Base-by-base conservation (phyloP, 2,797 vertebrate species). In the Siniperca undulata region DNA sequence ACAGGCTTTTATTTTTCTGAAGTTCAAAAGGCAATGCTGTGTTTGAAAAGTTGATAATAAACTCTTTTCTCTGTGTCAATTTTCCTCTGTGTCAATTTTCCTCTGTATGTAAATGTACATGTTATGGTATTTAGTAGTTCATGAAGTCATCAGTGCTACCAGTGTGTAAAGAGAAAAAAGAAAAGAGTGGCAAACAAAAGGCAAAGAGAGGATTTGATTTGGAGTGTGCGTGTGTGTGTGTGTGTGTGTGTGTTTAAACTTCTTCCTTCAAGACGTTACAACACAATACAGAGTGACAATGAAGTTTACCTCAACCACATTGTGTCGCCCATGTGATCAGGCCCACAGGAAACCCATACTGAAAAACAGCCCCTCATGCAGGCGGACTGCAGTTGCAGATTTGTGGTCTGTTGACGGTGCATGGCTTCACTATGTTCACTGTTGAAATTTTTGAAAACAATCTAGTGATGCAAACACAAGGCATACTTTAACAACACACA, bases 311-410 rank as follows among this genome's bases (percentile, higher is more conserved):
- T 30, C 11, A 55, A 42, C 17, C 19, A 5, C 27, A 58, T 1
- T 14, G 13, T 34, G 62, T n/a, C 4, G 8, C 19, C 16, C n/a
- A 40, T 59, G 42, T 77, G 75, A 70, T 61, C 58, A 61, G 44
- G 20, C 7, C 19, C 22, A 75, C 72, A 81, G 58, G 79, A 81
- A 81, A 70, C 42, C 65, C 65, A 75, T 40, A 40, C 0, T 58
- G 16, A 27, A 46, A 73, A 53, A 46, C 8, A 40, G 40, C 22
- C 27, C 60, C 50, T 70, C 5, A 4, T 66, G 46, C 70, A 58
- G 16, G 17, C 22, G 0, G 61, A 42, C 75, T 40, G 27, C 24
- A 48, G 40, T 19, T 59, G 42, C 19, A 67, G 4, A 44, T 22
- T 14, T 3, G 40, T 14, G 6, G 30, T 7, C 22, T n/a, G 22